Percentiles rank a stretch among this genome's conserved stretches.
Conservation (phyloP, 1,140 invertebrate genomes). For the Zaprionus ghesquierei region DNA sequence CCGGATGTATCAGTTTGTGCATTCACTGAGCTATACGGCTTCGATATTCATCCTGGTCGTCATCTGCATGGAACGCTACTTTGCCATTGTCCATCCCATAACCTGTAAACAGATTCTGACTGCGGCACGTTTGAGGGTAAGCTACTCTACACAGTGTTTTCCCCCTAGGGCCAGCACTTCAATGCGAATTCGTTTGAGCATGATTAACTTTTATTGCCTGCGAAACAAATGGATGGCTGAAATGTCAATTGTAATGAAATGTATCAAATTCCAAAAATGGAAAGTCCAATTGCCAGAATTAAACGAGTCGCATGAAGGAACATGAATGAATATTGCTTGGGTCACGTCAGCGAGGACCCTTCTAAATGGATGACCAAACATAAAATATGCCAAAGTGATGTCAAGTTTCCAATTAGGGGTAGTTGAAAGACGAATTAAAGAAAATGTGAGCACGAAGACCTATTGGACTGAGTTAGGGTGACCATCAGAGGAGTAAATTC, state of each 20-base stretch:
- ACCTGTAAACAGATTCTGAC: slow-evolving; percentile 90
- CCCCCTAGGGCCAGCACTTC: neutral
- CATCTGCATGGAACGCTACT: slow-evolving; percentile 91
- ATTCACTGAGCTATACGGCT: slow-evolving; percentile 90
- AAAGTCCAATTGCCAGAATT: neutral
- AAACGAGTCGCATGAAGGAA: neutral
- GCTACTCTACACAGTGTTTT: slow-evolving; percentile 55
- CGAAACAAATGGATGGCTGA: neutral
- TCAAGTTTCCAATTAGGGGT: neutral
- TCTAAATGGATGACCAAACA: neutral
- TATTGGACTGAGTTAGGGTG: too few species aligned
- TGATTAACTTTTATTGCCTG: slow-evolving; percentile 12
- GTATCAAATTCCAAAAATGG: slow-evolving; percentile 5
- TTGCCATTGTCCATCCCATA: slow-evolving; percentile 92
- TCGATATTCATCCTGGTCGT: slow-evolving; percentile 92
- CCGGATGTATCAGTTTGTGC: slow-evolving; percentile 92
- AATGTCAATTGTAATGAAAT: slow-evolving; percentile 6
- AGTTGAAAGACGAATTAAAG: neutral
- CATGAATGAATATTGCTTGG: slow-evolving; percentile 1
- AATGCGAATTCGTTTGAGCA: neutral
- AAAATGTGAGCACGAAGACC: neutral
- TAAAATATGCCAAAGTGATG: neutral
- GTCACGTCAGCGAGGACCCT: neutral
- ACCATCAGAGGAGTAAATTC: too few species aligned
- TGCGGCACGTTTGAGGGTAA: slow-evolving; percentile 87